phyloP scores from a whole-genome alignment of 2,888 invertebrate species.

The Linnaemya vulpina region DNA sequence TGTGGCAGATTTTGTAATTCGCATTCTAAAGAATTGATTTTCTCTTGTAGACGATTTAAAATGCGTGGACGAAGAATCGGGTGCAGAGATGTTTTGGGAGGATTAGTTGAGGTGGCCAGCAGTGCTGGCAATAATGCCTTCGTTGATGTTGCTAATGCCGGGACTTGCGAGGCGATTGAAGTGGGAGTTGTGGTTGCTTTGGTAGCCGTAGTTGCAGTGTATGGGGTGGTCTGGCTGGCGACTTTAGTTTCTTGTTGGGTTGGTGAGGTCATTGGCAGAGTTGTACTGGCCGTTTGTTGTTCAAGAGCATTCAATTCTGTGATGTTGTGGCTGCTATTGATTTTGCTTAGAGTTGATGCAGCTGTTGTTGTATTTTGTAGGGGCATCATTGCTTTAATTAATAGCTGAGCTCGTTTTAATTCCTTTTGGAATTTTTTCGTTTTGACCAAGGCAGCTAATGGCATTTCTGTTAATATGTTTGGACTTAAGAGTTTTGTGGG shows the following conservation, averaged over 20 bases:
- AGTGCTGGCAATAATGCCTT: background rate
- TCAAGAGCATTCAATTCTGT: background rate
- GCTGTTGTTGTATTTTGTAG: constrained; percentile 34
- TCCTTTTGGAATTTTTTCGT: constrained; percentile 78
- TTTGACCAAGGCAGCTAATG: constrained; percentile 57
- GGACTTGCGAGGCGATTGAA: background rate
- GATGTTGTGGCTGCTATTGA: background rate
- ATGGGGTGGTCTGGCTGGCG: background rate
- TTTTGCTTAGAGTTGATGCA: background rate
- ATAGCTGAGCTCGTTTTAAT: constrained; percentile 80
- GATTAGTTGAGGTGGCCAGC: constrained; percentile 73
- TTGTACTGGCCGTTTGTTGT: background rate
- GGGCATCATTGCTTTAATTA: constrained; percentile 77
- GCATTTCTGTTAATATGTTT: constrained; percentile 60
- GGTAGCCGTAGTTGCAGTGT: constrained; percentile 22
- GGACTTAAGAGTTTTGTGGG: constrained; percentile 21
- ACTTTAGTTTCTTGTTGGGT: background rate
- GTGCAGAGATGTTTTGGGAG: constrained; percentile 77
- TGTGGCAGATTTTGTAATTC: constrained; percentile 87
- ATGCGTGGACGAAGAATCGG: constrained; percentile 82
- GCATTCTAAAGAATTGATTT: constrained; percentile 86
- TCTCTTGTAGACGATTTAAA: constrained; percentile 85
- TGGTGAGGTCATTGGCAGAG: background rate
- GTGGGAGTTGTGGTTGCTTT: constrained; percentile 14
- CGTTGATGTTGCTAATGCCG: background rate